Evolutionary conservation across 92 coral and sea anemone species (phyloP), one percentile per base, ranked within the genome.

Genomic region (Parazoanthus swiftii): DNA sequence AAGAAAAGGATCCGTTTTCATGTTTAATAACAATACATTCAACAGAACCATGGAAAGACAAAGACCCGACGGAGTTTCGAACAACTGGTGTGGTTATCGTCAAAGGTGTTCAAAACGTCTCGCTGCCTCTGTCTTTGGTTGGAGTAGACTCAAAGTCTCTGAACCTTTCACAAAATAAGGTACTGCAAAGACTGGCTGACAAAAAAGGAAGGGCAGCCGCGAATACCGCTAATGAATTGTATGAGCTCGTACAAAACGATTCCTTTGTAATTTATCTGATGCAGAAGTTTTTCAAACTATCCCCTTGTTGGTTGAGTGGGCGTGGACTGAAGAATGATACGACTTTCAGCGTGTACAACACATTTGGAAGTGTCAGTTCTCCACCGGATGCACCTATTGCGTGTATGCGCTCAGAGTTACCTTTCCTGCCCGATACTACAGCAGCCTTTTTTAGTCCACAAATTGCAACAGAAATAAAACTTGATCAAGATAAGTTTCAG

Each of bases 261-360:
- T 76, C 89, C 5, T 83, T 91, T 54, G 76, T 21, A 15, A 68
- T 85, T 2, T 82, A 86, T 18, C 79, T 91, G 14, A 68, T 88
- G 86, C 66, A 68, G 23, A 42, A 85, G 8, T 35, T 91, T 16
- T 82, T 91, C 38, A 72, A 44, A 38, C 26, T 83, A 38, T 77
- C 81, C 14, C 93, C 93, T 26, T 76, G 81, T 39, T 91, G 93
- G 93, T 70, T 91, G 66, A 23, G n/a, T 20, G 25, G 88, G 5
- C 46, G 75, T 42, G 86, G 75, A 77, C 54, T 23, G 16, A 82
- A 88, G 36, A 21, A 58, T 21, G 73, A 81, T 20, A 54, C 74
- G 18, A 26, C n/a, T 37, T 81, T 81, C 72, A 81, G 74, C 48
- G 51, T 81, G 51, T 63, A 58, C 73, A 81, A 81, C 48, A 38